Evolutionary conservation across 2,113 vertebrate species (phyloP), one percentile per base, ranked within the genome.

Genomic region (Sterna hirundo): DNA sequence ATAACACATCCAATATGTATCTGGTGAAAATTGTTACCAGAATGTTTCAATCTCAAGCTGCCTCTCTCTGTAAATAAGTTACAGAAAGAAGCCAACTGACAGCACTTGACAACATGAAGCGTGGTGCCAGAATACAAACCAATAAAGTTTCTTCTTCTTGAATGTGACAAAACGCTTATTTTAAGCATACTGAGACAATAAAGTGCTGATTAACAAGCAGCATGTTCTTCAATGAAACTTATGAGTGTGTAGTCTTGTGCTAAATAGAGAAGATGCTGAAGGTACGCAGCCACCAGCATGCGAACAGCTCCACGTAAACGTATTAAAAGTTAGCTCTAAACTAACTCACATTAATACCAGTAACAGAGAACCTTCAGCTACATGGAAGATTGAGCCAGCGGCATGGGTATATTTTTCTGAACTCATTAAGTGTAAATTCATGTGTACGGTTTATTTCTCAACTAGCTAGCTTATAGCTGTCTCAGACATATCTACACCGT

Each of bases 141-240:
- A 93, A 94, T 93, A 72, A 96, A 95, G 94, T 87, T 94, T 16
- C 94, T 93, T 80, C 83, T 91, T 80, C 85, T 79, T 85, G 49
- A 87, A 82, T 89, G 86, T 94, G 93, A 92, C 89, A 92, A 95
- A 96, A 95, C 11, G 66, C 94, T 94, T 92, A 94, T 95, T 94
- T 97, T 95, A 96, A 95, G 92, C 93, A 93, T 30, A 94, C 88
- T 89, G 93, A 94, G 88, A 94, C 84, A 92, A 91, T 93, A 82
- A 96, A 96, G 85, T 95, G 69, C 86, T 96, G 95, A 93, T 96
- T 95, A 94, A 94, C 91, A 83, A 87, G 86, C 83, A 88, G 86
- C 80, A 71, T 57, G 74, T 89, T 96, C 95, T 92, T 94, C 94
- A 91, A 83, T 84, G 77, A 94, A 88, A 88, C 13, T 21, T 76